A percentile compares a stretch with the other conserved stretches of the same genome.
phyloP scores from a whole-genome alignment of 2,888 invertebrate species.

The Acronicta psi region DNA sequence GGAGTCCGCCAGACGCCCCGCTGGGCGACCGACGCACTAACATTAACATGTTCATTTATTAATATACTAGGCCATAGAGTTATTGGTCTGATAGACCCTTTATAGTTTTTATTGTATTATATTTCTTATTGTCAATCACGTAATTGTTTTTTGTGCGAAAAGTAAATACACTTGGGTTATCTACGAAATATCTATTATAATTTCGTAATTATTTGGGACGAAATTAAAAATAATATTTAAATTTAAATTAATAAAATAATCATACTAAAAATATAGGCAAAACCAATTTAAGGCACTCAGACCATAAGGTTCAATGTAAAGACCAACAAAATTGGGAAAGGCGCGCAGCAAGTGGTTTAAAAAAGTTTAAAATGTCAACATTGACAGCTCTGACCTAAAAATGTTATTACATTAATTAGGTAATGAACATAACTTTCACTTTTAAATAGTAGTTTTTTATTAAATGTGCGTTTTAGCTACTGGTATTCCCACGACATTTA shows the following conservation, averaged over 20 bases:
- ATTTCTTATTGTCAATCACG: too few relatives aligned
- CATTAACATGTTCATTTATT: constrained; percentile 86
- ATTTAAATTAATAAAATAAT: too few relatives aligned
- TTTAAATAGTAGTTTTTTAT: constrained; percentile 39
- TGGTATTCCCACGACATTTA: constrained; percentile 41
- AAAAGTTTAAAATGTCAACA: constrained; percentile 51
- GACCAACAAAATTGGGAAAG: constrained; percentile 37
- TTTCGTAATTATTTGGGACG: too few relatives aligned
- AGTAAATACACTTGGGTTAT: too few relatives aligned
- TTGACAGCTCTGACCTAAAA: constrained; percentile 52
- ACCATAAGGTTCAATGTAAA: constrained; percentile 18
- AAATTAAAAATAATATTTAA: too few relatives aligned
- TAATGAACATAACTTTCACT: constrained; percentile 52
- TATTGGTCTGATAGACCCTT: constrained; percentile 35
- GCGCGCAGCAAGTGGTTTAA: constrained; percentile 26
- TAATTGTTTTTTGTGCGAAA: too few relatives aligned
- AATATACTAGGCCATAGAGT: constrained; percentile 70
- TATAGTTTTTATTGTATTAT: background rate
- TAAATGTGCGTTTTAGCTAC: constrained; percentile 36
- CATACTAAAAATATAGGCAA: constrained; percentile 28
- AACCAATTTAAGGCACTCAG: constrained; percentile 21
- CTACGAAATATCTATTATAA: too few relatives aligned
- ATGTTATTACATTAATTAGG: constrained; percentile 42
- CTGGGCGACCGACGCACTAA: constrained; percentile 64
- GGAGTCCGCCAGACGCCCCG: constrained; percentile 74